Evolutionary conservation across 1,140 invertebrate species (phyloP), one percentile per base, ranked within the genome.

Genomic region (Phocides pigmalion): DNA sequence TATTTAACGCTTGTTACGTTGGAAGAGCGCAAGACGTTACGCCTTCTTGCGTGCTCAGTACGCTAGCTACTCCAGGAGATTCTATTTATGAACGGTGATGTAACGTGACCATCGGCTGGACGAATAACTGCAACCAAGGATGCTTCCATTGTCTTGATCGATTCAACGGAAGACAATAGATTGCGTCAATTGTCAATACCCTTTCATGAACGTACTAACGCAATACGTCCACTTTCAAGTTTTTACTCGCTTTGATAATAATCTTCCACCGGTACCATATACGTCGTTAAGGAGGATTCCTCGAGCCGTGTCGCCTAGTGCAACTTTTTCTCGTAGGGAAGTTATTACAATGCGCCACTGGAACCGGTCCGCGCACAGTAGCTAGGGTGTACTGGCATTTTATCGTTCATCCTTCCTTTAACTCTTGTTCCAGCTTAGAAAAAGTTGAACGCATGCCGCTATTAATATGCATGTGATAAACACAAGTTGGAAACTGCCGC

Each of bases 11-110:
- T 63, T 64, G 62, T 73, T 61, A 64, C 46, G 84, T 70, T 81
- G 80, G 81, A 86, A 70, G 68, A 83, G 82, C 59, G 72, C 77
- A 73, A 75, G 76, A 62, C 63, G 73, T 78, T 68, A 79, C 80
- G 80, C 76, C 82, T 85, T 75, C 78, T 81, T 82, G 79, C 82
- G 79, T 76, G 82, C 81, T 74, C 66, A 75, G 56, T 75, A 78
- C 76, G 75, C 68, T 68, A 75, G 75, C 72, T 65, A 68, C 81
- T 86, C 79, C 85, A 82, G 86, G 83, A 85, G 82, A 83, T 74
- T 87, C 85, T 89, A 90, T 89, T 90, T 89, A 74, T 74, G 84
- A 77, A 73, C 85, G 70, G 67, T 89, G 86, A 87, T 88, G 86
- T 87, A 88, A 89, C 69, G 51, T 76, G 64, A 70, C 68, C 80